These are phyloP conservation scores for Lomographa bimaculata DNA, from an alignment of 2,888 invertebrate species.

Conservation along the genomic window DNA sequence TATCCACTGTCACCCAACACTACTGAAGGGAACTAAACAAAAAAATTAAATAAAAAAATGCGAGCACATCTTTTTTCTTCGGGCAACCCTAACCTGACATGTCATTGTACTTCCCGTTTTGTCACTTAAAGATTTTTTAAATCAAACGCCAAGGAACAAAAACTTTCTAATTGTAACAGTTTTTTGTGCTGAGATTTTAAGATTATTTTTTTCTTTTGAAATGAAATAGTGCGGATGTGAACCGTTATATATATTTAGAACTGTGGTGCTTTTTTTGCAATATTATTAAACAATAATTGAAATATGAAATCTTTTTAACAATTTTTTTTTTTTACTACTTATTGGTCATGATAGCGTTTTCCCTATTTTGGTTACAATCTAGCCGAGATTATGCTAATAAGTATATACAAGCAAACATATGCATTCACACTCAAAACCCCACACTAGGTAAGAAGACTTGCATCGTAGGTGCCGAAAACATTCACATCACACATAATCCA, in stretches of 20 bases:
- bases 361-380: too few species aligned
- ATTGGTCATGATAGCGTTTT: too few species aligned
- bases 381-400: too few species aligned
- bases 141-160: conserved; percentile 69
- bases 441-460: too few species aligned
- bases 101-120: conserved; percentile 77
- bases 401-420: too few species aligned
- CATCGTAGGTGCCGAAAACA: too few species aligned
- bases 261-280: conserved; percentile 2
- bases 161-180: conserved; percentile 81
- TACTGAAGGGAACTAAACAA: conserved; percentile 54
- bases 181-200: conserved; percentile 74
- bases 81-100: conserved; percentile 75
- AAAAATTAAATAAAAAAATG: conserved; percentile 44
- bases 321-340: too few species aligned
- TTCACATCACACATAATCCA: too few species aligned
- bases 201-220: conserved; percentile 71
- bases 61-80: too few species aligned
- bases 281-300: too few species aligned
- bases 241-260: conserved; percentile 43
- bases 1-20: conserved; percentile 74
- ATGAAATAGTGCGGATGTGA: conserved; percentile 46
- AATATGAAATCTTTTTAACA: too few species aligned
- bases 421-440: too few species aligned
- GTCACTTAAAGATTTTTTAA: conserved; percentile 73